A percentile compares a stretch with the other conserved stretches of the same genome.
Evolutionary conservation across 2,113 vertebrate species (phyloP).

Genomic region (Malurus cyaneus): DNA sequence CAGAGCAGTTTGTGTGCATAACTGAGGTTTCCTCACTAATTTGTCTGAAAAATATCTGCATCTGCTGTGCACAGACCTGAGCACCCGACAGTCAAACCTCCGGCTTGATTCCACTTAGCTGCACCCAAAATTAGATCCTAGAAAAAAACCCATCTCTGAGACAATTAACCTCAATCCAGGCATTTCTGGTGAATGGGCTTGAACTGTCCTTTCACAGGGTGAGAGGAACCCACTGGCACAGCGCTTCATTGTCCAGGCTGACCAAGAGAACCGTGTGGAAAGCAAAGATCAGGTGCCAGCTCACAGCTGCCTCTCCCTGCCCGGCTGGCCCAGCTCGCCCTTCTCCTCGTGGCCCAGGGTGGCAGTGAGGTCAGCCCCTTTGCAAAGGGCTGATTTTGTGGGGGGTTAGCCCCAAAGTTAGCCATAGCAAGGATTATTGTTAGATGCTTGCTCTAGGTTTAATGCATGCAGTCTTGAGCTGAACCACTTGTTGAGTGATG

Average conservation of each 20-base stretch:
- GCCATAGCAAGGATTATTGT: neutral
- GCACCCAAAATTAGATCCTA: neutral
- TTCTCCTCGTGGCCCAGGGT: neutral
- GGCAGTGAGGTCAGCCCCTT: neutral
- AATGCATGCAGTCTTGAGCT: neutral
- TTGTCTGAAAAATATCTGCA: conserved; percentile 15
- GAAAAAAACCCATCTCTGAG: neutral
- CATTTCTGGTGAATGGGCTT: neutral
- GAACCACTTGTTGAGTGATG: neutral
- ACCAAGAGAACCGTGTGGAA: neutral
- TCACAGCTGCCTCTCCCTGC: accelerated
- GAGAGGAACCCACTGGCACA: accelerated
- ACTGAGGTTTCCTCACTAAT: neutral
- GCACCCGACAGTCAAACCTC: neutral
- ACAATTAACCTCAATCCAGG: neutral
- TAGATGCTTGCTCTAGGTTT: neutral
- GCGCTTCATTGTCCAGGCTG: neutral
- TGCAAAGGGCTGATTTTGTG: neutral
- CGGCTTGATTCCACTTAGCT: neutral
- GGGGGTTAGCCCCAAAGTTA: neutral
- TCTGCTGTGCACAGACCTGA: neutral
- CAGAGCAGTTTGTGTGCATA: neutral
- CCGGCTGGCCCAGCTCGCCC: neutral
- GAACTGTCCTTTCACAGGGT: neutral
- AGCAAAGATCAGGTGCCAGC: accelerated